Base-by-base conservation (phyloP, 2,797 vertebrate genomes). In the Anas flavirostris region DNA sequence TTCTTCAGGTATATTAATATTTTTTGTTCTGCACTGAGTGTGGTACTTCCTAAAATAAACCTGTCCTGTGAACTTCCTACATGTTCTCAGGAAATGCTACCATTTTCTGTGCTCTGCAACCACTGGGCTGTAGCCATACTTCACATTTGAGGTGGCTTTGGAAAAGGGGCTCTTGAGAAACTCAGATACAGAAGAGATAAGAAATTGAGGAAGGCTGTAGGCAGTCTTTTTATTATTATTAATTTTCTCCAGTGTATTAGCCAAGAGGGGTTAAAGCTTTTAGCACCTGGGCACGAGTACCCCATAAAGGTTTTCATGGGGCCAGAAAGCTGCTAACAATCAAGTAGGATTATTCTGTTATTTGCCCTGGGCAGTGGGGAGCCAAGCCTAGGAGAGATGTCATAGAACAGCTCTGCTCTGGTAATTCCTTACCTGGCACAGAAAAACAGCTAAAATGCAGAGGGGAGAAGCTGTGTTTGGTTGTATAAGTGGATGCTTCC, bases 401-500 rank as follows among this genome's bases (percentile, higher is more conserved):
- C 0, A 2, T 60, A 77, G 69, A 95, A 23, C 2, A 5, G 16
- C 10, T 90, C 53, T 91, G 55, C 16, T 86, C 35, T 72, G 59
- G 4, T 50, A 81, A 48, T 67, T 91, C 19, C 52, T 72, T 50
- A 17, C 22, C 10, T 86, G 43, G 52, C 13, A 50, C 12, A 60
- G 60, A 58, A 90, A 93, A 94, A 74, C 50, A 82, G 25, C 39
- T 73, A 70, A 66, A 82, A 67, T 29, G 44, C 7, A n/a, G 7
- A 3, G 25, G 12, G 76, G 76, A 43, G 41, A 88, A 80, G 50
- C 23, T 88, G 59, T 58, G 48, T 68, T 92, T 96, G 92, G 43
- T n/a, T 95, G 72, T 58, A 77, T 33, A 68, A 82, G 69, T 69
- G 75, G 84, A 17, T 77, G 43, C 35, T 84, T 86, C 52, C 48